phyloP scores from a whole-genome alignment of 2,113 vertebrate genomes.

The Empidonax traillii region DNA sequence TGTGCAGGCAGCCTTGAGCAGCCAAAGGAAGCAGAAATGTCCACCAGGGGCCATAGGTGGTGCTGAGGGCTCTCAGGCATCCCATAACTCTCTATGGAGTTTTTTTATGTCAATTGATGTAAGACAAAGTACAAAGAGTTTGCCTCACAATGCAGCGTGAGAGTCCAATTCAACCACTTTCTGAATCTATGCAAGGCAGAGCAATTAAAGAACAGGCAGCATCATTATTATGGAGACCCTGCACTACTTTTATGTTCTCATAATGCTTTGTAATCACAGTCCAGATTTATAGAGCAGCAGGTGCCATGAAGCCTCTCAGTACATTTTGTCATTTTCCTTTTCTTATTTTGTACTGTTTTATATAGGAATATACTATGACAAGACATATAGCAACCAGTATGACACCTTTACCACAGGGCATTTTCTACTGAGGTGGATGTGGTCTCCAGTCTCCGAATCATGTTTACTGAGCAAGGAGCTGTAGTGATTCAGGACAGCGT shows the following conservation, averaged over 20 bases:
- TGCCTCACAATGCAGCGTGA: fast-evolving
- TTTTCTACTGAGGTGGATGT: neutral
- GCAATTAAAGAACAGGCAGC: neutral
- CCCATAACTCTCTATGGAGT: fast-evolving
- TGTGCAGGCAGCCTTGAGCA: fast-evolving
- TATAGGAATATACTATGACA: neutral
- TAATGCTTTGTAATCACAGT: neutral
- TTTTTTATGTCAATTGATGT: neutral
- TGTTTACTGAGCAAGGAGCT: neutral
- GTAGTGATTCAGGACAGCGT: neutral
- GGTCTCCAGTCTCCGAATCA: neutral
- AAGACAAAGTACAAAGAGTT: neutral
- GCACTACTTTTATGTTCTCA: neutral
- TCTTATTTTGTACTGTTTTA: neutral
- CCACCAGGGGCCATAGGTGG: neutral
- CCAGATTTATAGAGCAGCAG: neutral
- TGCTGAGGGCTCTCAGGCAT: neutral
- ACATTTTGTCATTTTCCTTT: neutral
- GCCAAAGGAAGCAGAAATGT: neutral
- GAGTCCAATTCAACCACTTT: neutral
- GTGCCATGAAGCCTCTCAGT: neutral
- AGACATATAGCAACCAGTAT: neutral
- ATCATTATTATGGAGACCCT: neutral
- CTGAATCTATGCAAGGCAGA: neutral
- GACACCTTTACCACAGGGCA: neutral